These are phyloP conservation scores for Heteronetta atricapilla DNA, from an alignment of 2,113 vertebrate genomes.

Conservation along the genomic window DNA sequence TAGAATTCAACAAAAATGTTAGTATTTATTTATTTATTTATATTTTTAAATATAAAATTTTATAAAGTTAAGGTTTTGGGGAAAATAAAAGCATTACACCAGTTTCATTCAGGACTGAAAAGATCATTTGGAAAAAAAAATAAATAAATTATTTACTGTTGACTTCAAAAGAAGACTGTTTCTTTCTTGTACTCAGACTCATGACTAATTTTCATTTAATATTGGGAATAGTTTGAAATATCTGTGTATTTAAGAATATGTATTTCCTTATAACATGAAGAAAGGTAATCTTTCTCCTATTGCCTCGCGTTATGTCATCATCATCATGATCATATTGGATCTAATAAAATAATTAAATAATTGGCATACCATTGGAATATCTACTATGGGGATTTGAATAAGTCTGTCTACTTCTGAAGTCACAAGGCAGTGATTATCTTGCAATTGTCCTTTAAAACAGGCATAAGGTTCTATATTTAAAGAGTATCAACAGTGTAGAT, in stretches of 20 bases:
- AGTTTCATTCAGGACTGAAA: background rate
- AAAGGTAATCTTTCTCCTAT: background rate
- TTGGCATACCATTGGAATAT: too few species aligned
- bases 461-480: background rate
- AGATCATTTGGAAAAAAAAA: background rate
- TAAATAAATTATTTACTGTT: background rate
- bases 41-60: background rate
- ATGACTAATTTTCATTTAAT: background rate
- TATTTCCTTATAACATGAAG: background rate
- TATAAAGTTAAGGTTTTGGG: background rate
- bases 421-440: background rate
- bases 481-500: background rate
- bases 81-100: background rate
- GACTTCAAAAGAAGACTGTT: background rate
- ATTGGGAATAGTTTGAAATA: background rate
- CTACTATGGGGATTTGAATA: background rate
- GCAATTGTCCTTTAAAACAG: background rate
- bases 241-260: background rate
- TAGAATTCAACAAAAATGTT: background rate
- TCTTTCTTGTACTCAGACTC: background rate
- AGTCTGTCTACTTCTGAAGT: background rate
- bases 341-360: background rate
- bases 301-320: background rate
- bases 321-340: too few species aligned
- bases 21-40: background rate